Conservation (phyloP, 2,113 vertebrate genomes). For the Clarias macrocephalus region DNA sequence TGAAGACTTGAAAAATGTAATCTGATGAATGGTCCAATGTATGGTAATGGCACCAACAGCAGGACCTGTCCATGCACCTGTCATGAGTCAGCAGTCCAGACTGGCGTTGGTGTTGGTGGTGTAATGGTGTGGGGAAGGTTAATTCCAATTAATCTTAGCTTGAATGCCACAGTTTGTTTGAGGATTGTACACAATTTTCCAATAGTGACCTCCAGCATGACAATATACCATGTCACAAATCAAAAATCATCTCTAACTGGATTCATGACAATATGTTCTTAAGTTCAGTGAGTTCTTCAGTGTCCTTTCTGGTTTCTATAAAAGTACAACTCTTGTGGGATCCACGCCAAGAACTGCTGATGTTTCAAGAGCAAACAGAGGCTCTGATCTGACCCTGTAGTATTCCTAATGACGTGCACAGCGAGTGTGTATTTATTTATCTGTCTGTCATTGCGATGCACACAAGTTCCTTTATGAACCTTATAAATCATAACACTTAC, state of each 20-base stretch:
- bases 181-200: no score
- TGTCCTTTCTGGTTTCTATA: background rate
- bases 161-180: no score
- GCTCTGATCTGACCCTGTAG: background rate
- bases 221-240: background rate
- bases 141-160: no score
- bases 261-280: background rate
- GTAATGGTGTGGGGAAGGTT: no score
- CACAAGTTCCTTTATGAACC: background rate
- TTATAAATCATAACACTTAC: background rate
- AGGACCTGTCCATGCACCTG: no score
- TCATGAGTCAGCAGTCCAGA: no score
- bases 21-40: no score
- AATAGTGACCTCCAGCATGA: background rate
- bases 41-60: no score
- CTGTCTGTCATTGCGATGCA: background rate
- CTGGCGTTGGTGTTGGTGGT: no score
- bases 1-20: background rate
- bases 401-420: background rate
- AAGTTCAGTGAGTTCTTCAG: background rate
- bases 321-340: background rate
- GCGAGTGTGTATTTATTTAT: background rate
- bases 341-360: background rate
- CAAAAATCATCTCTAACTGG: background rate
- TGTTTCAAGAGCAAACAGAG: background rate